These are phyloP conservation scores for Kryptopterus vitreolus DNA, from an alignment of 2,797 vertebrate species.

Conservation along the genomic window DNA sequence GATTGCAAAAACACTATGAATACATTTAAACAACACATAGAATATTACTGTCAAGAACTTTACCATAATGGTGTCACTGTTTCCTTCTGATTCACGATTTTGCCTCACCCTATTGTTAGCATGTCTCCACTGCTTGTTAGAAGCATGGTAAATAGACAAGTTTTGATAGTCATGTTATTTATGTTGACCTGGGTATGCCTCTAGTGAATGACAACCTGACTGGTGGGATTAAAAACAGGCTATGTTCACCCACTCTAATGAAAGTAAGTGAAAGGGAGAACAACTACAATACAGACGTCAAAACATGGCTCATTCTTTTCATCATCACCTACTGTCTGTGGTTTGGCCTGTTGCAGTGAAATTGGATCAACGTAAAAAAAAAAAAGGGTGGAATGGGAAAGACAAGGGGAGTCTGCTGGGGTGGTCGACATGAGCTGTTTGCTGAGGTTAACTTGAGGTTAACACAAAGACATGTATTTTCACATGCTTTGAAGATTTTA, in stretches of 20 bases:
- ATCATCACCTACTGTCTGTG: not conserved
- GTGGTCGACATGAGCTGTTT: not conserved
- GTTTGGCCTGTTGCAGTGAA: not conserved
- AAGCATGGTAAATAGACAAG: not conserved
- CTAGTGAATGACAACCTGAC: not conserved
- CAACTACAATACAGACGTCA: not conserved
- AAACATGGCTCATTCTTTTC: not conserved
- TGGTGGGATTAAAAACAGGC: not conserved
- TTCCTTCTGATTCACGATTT: conserved; percentile 19
- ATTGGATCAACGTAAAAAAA: not conserved
- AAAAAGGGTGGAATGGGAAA: no score
- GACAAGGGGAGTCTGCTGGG: no score
- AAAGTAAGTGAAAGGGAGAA: not conserved
- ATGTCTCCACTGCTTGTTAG: not conserved
- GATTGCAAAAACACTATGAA: not conserved
- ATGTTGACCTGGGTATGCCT: not conserved
- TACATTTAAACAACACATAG: not conserved
- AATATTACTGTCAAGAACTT: not conserved
- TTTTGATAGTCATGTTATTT: not conserved
- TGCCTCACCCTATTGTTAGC: not conserved
- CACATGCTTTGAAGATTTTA: no score
- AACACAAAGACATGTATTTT: not conserved
- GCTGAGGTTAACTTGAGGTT: not conserved
- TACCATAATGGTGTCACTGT: not conserved
- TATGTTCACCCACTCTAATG: not conserved